A percentile compares a stretch with the other conserved stretches of the same genome.
phyloP scores from a whole-genome alignment of 2,797 vertebrate species.

The Schizopygopsis pylzovi region DNA sequence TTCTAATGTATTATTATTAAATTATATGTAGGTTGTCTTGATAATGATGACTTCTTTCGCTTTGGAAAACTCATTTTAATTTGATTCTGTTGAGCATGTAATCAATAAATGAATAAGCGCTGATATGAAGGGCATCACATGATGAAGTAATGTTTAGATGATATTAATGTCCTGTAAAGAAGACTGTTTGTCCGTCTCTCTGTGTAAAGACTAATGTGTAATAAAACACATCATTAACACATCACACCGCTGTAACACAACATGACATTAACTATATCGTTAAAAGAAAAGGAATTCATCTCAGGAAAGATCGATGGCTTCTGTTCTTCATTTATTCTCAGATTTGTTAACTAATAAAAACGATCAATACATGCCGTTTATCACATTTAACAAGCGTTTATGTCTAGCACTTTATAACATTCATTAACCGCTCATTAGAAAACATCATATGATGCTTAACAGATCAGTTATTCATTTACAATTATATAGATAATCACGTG shows the following conservation, averaged over 20 bases:
- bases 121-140: background rate
- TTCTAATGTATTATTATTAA: too few species aligned
- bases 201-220: background rate
- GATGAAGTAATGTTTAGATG: background rate
- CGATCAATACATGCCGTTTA: background rate
- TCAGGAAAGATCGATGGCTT: slow-evolving; percentile 53
- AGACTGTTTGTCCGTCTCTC: slow-evolving; percentile 6
- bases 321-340: slow-evolving; percentile 31
- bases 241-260: slow-evolving; percentile 60
- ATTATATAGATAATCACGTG: background rate
- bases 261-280: slow-evolving; percentile 66
- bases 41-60: background rate
- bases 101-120: too few species aligned
- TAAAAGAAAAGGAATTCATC: slow-evolving; percentile 52
- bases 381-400: background rate
- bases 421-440: too few species aligned
- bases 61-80: background rate
- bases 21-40: background rate
- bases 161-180: background rate
- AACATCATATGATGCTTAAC: too few species aligned
- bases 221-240: slow-evolving; percentile 13
- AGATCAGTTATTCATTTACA: background rate
- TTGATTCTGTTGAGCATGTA: background rate
- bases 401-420: background rate
- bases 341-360: background rate